A percentile compares a stretch with the other conserved stretches of the same genome.
Evolutionary conservation across 2,888 invertebrate genomes (phyloP).

Genomic region (Cyclophora punctaria): DNA sequence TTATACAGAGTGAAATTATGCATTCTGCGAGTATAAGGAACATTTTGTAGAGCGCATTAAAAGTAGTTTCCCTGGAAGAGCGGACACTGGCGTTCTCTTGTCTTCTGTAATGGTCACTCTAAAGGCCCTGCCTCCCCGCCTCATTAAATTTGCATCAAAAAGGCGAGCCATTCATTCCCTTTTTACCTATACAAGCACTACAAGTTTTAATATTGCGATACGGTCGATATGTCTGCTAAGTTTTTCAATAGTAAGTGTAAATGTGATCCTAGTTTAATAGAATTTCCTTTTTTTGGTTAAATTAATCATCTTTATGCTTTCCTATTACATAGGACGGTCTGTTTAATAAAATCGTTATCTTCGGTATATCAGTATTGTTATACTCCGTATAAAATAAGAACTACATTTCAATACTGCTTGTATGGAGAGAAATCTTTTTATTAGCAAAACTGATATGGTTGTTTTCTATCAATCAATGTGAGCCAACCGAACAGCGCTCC

Average conservation of each 20-base stretch:
- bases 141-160: conserved; percentile 67
- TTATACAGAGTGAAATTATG: not conserved
- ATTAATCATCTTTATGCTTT: too few relatives aligned
- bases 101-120: conserved; percentile 60
- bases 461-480: too few relatives aligned
- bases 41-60: conserved; percentile 3
- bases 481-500: too few relatives aligned
- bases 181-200: conserved; percentile 39
- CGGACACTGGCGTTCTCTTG: conserved; percentile 50
- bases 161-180: conserved; percentile 41
- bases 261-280: too few relatives aligned
- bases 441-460: too few relatives aligned
- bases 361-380: too few relatives aligned
- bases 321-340: too few relatives aligned
- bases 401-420: too few relatives aligned
- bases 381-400: too few relatives aligned
- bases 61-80: conserved; percentile 10
- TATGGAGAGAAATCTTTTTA: too few relatives aligned
- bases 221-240: conserved; percentile 14
- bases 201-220: conserved; percentile 22
- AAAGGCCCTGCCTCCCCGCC: conserved; percentile 43
- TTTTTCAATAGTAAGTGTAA: not conserved
- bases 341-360: too few relatives aligned
- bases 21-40: not conserved
- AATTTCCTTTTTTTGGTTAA: too few relatives aligned